Conservation (phyloP, 2,888 invertebrate genomes). For the Zaprionus obscuricornis region DNA sequence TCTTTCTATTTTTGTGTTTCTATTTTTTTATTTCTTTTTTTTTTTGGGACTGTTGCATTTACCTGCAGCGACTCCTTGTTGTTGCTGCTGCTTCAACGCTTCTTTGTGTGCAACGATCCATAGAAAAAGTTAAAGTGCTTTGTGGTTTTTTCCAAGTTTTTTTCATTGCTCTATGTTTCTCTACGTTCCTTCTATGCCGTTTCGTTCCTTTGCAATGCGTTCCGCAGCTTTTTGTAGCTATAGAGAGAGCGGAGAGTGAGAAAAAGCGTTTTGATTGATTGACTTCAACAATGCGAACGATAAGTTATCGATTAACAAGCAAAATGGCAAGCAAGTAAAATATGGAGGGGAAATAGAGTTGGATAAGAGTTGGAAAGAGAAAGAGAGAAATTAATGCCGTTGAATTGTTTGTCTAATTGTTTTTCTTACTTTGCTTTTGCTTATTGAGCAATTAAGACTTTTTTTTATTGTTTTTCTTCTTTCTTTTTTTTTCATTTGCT, state of each 20-base stretch:
- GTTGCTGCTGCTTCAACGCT: slow-evolving; percentile 69
- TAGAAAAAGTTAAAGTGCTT: slow-evolving; percentile 76
- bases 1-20: not conserved
- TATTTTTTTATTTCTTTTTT: slow-evolving; percentile 1
- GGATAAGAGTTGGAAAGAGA: too few species aligned
- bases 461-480: too few species aligned
- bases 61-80: slow-evolving; percentile 21
- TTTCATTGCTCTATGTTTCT: slow-evolving; percentile 15
- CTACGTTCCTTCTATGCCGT: slow-evolving; percentile 3
- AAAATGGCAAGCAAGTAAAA: slow-evolving; percentile 4
- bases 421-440: slow-evolving; percentile 10
- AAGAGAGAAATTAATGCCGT: slow-evolving; percentile 7
- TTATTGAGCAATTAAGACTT: slow-evolving; percentile 1
- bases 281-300: slow-evolving; percentile 45
- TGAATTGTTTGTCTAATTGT: slow-evolving; percentile 45
- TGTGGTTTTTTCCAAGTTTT: slow-evolving; percentile 60
- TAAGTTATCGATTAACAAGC: slow-evolving; percentile 67
- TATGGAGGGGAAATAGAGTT: not conserved
- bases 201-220: slow-evolving; percentile 19
- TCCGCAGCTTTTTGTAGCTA: slow-evolving; percentile 15
- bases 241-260: slow-evolving; percentile 27
- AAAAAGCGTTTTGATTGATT: slow-evolving; percentile 64
- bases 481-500: too few species aligned
- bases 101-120: slow-evolving; percentile 70
- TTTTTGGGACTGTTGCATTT: slow-evolving; percentile 60